phyloP scores from a whole-genome alignment of 2,888 invertebrate genomes.

The Polyploca ridens region DNA sequence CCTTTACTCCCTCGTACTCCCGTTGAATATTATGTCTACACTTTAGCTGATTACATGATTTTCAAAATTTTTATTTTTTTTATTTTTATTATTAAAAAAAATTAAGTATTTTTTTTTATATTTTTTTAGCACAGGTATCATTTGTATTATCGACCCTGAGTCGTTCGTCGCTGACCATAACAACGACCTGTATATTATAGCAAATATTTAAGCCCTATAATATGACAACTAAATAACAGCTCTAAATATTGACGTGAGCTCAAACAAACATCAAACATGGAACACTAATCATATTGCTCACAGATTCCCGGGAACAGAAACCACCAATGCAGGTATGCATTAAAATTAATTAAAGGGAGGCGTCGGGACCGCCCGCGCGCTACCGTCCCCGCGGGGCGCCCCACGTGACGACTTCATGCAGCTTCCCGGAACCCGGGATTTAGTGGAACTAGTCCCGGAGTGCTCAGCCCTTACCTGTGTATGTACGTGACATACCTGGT shows the following conservation, averaged over 20 bases:
- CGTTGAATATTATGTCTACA: no score
- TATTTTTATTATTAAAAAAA: no score
- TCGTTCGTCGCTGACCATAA: no score
- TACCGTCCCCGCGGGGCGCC: constrained; percentile 71
- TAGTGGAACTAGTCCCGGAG: constrained; percentile 28
- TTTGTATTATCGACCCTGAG: no score
- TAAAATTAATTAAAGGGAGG: constrained; percentile 80
- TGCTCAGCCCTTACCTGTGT: constrained; percentile 6
- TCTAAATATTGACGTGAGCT: constrained; percentile 14
- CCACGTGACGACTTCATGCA: constrained; percentile 79
- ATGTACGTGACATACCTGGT: constrained; percentile 9
- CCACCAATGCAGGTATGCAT: constrained; percentile 67
- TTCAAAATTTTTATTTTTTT: no score
- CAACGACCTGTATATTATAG: no score
- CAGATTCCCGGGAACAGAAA: constrained; percentile 29
- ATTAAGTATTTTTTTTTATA: no score
- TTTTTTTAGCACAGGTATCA: no score
- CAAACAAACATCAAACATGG: background rate
- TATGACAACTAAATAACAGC: background rate
- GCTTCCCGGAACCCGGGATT: constrained; percentile 72
- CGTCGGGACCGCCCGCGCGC: constrained; percentile 77
- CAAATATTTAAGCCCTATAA: no score
- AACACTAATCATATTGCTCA: background rate
- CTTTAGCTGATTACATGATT: no score
- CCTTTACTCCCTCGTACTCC: no score